These are phyloP conservation scores for Theonella swinhoei DNA, from an alignment of 37 sponge, comb jelly and placozoan genomes.

Conservation along the genomic window DNA sequence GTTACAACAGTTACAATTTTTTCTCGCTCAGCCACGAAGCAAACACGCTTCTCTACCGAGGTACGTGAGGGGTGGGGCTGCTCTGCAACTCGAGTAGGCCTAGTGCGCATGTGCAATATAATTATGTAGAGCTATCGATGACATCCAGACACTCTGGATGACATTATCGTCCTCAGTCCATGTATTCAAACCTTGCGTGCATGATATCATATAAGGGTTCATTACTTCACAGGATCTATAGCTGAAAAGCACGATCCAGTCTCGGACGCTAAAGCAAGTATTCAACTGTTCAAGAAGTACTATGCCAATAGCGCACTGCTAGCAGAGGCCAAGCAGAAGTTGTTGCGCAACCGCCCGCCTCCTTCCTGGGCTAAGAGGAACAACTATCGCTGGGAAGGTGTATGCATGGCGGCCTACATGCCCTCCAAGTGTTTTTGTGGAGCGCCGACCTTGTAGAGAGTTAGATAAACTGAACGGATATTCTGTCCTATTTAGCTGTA, in stretches of 20 bases:
- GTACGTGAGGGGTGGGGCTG: no score
- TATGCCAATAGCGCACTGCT: conserved; percentile 5
- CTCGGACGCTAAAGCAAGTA: conserved; percentile 5
- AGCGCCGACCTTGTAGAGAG: no score
- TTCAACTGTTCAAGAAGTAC: conserved; percentile 30
- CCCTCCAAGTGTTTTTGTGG: conserved; percentile 30
- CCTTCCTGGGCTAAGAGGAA: conserved; percentile 31
- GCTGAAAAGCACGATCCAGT: conserved; percentile 9
- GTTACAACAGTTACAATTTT: conserved; percentile 26
- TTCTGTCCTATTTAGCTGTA: not conserved
- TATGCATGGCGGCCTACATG: conserved; percentile 54
- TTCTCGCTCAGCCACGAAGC: conserved; percentile 52
- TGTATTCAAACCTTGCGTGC: no score
- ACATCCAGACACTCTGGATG: no score
- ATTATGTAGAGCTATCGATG: no score
- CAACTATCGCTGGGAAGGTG: conserved; percentile 46
- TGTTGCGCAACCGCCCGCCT: conserved; percentile 6
- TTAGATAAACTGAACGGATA: not conserved
- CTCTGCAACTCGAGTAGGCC: no score
- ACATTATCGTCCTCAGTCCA: no score
- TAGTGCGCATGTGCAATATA: no score
- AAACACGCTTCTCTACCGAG: conserved; percentile 24
- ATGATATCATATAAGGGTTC: no score
- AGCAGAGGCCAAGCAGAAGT: conserved; percentile 10
- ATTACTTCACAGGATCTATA: conserved; percentile 1